A percentile compares a stretch with the other conserved stretches of the same genome.
These are phyloP conservation scores for Phrynocephalus versicolor DNA, from an alignment of 2,113 vertebrate species.

Conservation along the genomic window DNA sequence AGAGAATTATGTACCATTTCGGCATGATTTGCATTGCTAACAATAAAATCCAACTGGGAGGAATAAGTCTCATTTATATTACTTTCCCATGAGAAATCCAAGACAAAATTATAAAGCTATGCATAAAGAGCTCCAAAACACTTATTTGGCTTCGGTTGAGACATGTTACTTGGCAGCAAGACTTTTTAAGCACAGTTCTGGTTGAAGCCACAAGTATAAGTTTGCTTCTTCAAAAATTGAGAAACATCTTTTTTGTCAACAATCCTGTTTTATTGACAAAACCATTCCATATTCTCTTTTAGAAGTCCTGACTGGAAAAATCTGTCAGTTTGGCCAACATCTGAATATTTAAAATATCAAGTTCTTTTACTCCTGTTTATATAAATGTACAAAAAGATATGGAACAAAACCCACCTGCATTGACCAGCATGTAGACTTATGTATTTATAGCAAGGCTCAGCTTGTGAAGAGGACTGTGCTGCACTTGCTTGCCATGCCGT, in stretches of 20 bases:
- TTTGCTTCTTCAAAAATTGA: slow-evolving; percentile 64
- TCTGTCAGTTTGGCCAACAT: no score
- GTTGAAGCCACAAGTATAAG: slow-evolving; percentile 68
- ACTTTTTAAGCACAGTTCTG: slow-evolving; percentile 75
- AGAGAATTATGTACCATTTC: slow-evolving; percentile 89
- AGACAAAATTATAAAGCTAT: slow-evolving; percentile 84
- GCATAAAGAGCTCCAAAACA: slow-evolving; percentile 79
- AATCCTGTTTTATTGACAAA: no score
- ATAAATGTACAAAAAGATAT: no score
- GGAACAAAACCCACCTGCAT: no score
- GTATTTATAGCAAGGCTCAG: no score
- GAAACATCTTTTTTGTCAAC: slow-evolving; percentile 60
- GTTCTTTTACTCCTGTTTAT: no score
- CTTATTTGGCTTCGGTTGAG: slow-evolving; percentile 76
- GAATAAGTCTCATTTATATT: slow-evolving; percentile 87
- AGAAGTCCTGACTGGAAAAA: slow-evolving; percentile 34
- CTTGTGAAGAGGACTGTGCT: no score
- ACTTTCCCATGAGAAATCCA: slow-evolving; percentile 85
- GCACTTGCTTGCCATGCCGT: no score
- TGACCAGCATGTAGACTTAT: no score
- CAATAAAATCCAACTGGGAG: slow-evolving; percentile 82
- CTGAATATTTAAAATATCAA: no score
- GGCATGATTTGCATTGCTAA: slow-evolving; percentile 84
- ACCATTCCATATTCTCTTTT: slow-evolving; percentile 70
- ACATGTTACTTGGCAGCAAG: slow-evolving; percentile 77